Evolutionary conservation across 2,888 invertebrate genomes (phyloP).

Genomic region (Drosophila borealis): DNA sequence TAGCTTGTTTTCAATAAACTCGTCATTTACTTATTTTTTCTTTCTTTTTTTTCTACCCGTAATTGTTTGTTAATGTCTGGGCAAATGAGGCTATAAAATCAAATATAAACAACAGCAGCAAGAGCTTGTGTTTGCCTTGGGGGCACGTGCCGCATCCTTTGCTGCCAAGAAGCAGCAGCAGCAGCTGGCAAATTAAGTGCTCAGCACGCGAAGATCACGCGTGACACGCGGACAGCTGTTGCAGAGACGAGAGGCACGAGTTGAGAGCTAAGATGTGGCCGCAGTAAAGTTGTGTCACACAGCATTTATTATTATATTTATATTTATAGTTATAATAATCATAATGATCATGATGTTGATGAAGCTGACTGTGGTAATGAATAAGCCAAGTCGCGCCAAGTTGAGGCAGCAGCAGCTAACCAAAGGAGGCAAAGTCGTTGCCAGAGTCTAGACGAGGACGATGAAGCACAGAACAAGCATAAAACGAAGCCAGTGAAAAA

Average conservation of each 20-base stretch:
- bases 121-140: conserved; percentile 11
- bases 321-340: conserved; percentile 49
- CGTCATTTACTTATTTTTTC: conserved; percentile 23
- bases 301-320: conserved; percentile 51
- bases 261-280: conserved; percentile 22
- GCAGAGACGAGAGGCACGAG: conserved; percentile 4
- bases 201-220: conserved; percentile 64
- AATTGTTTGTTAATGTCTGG: conserved; percentile 66
- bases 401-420: conserved; percentile 3
- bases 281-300: conserved; percentile 47
- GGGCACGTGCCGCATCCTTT: conserved; percentile 30
- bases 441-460: conserved; percentile 42
- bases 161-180: conserved; percentile 9
- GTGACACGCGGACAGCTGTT: conserved; percentile 46
- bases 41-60: conserved; percentile 16
- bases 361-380: conserved; percentile 59
- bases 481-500: conserved; percentile 48
- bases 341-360: conserved; percentile 17
- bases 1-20: conserved; percentile 31
- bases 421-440: conserved; percentile 24
- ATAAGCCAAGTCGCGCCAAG: conserved; percentile 52
- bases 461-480: conserved; percentile 64
- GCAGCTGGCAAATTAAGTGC: conserved; percentile 60
- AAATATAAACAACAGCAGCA: conserved; percentile 6
- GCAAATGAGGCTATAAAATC: conserved; percentile 54